phyloP scores from a whole-genome alignment of 2,113 vertebrate species.

The Planiliza haematocheilus region DNA sequence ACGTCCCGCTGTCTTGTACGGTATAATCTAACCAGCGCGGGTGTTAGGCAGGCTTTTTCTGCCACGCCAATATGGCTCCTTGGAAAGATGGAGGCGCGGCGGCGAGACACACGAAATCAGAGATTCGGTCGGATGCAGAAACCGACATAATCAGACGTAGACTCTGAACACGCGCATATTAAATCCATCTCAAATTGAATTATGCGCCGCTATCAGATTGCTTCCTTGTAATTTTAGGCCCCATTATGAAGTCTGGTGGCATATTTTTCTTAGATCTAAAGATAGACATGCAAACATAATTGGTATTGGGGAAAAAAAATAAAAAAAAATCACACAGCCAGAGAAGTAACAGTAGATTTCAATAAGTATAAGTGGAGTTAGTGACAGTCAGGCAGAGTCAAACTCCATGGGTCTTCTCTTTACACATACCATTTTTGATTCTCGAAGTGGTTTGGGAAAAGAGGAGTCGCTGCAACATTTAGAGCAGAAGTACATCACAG shows the following conservation, averaged over 20 bases:
- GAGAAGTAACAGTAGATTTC: slow-evolving; percentile 12
- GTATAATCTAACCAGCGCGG: slow-evolving; percentile 67
- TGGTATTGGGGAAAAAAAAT: no score
- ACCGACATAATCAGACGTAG: slow-evolving; percentile 40
- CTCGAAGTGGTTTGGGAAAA: neutral
- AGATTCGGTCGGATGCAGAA: slow-evolving; percentile 53
- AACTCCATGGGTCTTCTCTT: neutral
- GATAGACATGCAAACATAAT: slow-evolving; percentile 20
- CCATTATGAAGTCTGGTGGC: slow-evolving; percentile 15
- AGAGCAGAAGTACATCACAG: no score
- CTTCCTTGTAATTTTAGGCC: slow-evolving; percentile 11
- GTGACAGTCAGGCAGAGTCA: slow-evolving; percentile 8
- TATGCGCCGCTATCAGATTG: slow-evolving; percentile 15
- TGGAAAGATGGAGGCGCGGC: slow-evolving; percentile 35
- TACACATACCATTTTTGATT: neutral
- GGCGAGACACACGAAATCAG: slow-evolving; percentile 46
- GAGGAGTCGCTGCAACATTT: neutral
- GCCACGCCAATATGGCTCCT: slow-evolving; percentile 59
- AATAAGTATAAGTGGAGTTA: slow-evolving; percentile 14
- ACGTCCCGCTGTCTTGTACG: slow-evolving; percentile 68
- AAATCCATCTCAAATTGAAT: slow-evolving; percentile 19
- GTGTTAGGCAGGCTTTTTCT: slow-evolving; percentile 64
- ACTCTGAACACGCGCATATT: slow-evolving; percentile 26
- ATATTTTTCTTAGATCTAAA: slow-evolving; percentile 7
- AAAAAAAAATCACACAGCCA: slow-evolving; percentile 13